A percentile compares a stretch with the other conserved stretches of the same genome.
These are phyloP conservation scores for Spodoptera frugiperda DNA, from an alignment of 1,140 invertebrate species.

Conservation along the genomic window DNA sequence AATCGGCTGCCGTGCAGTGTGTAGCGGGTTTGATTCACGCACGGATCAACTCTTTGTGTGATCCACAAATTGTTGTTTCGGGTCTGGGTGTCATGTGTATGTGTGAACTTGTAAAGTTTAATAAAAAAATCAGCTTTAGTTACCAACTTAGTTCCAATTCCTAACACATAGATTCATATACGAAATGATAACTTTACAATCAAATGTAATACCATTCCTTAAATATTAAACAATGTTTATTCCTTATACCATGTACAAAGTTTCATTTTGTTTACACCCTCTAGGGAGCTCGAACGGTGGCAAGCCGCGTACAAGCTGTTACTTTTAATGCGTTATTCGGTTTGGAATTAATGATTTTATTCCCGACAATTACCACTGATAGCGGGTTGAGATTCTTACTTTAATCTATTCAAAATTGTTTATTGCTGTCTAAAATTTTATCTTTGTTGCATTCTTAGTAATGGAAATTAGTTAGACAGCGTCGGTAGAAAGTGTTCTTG, in stretches of 20 bases:
- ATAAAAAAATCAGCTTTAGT: too few relatives aligned
- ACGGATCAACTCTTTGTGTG: too few relatives aligned
- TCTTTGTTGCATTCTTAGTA: conserved; percentile 14
- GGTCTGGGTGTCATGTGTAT: too few relatives aligned
- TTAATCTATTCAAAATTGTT: conserved; percentile 60
- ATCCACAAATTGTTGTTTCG: too few relatives aligned
- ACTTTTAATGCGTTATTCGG: conserved; percentile 83
- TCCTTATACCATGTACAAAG: not conserved
- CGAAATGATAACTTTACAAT: too few relatives aligned
- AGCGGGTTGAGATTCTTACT: conserved; percentile 49
- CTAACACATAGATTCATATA: too few relatives aligned
- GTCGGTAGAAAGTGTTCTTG: too few relatives aligned
- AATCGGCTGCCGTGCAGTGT: too few relatives aligned
- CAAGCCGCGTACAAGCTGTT: conserved; percentile 73
- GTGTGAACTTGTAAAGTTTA: too few relatives aligned
- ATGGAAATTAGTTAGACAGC: not conserved
- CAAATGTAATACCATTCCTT: too few relatives aligned
- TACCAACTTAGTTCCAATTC: too few relatives aligned
- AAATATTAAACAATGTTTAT: not conserved
- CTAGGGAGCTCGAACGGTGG: conserved; percentile 29
- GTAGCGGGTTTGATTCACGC: too few relatives aligned
- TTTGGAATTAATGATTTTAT: conserved; percentile 84
- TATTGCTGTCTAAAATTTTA: conserved; percentile 60
- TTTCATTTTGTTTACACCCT: conserved; percentile 3
- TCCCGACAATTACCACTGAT: conserved; percentile 73